Conservation (phyloP, 2,797 vertebrate species). For the Tamandua tetradactyla region DNA sequence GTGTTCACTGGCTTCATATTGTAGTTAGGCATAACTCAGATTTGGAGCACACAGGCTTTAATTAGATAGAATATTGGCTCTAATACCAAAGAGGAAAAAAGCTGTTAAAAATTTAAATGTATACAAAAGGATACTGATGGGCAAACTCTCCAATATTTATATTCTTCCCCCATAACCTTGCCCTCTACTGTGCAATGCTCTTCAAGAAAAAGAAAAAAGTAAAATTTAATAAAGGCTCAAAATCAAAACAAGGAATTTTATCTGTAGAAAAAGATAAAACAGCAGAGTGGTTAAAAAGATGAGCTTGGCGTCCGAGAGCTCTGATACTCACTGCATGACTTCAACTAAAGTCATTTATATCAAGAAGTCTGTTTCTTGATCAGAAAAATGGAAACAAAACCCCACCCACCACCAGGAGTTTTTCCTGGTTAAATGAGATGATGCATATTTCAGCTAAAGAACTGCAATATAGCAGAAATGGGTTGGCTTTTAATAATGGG, state of each 20-base stretch:
- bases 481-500: too few relatives aligned
- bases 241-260: not conserved
- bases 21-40: not conserved
- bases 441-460: too few relatives aligned
- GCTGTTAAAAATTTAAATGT: not conserved
- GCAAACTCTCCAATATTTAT: not conserved
- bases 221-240: not conserved
- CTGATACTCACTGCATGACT: not conserved
- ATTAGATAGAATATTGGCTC: not conserved
- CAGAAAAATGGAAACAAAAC: conserved; percentile 11
- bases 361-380: not conserved
- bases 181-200: not conserved
- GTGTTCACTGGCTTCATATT: not conserved
- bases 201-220: not conserved
- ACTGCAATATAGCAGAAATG: too few relatives aligned
- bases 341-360: not conserved
- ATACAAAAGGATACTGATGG: not conserved
- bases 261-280: not conserved
- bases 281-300: not conserved
- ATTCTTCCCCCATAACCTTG: not conserved
- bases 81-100: conserved; percentile 4
- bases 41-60: not conserved
- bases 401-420: not conserved
- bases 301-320: not conserved
- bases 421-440: conserved; percentile 1